Conservation (phyloP, 1,140 invertebrate genomes). For the Sinonovacula constricta region DNA sequence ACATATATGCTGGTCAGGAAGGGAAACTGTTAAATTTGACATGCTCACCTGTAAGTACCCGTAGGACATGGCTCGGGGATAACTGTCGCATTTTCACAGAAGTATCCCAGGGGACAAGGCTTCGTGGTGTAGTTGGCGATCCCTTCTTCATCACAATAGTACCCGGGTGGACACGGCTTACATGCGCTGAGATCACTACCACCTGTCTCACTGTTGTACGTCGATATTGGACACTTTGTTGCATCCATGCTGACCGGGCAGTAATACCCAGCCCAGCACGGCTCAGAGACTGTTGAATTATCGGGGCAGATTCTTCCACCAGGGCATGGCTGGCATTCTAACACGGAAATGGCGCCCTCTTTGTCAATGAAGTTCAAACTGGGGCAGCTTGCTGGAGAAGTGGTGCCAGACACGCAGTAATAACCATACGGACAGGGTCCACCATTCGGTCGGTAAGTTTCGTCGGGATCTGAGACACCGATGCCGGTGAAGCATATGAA, state of each 20-base stretch:
- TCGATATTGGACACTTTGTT: constrained; percentile 62
- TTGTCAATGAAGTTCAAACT: constrained; percentile 67
- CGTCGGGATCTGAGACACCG: constrained; percentile 63
- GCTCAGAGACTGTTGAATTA: constrained; percentile 67
- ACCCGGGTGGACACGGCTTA: constrained; percentile 70
- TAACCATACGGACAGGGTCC: constrained; percentile 73
- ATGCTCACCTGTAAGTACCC: constrained; percentile 73
- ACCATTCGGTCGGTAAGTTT: constrained; percentile 56
- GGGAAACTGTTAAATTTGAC: too few relatives aligned
- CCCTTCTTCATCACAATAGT: constrained; percentile 68
- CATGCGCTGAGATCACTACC: constrained; percentile 67
- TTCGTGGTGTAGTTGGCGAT: constrained; percentile 68
- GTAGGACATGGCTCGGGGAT: constrained; percentile 65
- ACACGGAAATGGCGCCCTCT: constrained; percentile 64
- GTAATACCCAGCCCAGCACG: constrained; percentile 71
- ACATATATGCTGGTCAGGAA: neutral
- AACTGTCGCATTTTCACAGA: constrained; percentile 69
- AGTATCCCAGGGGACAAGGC: constrained; percentile 72
- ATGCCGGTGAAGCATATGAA: constrained; percentile 66
- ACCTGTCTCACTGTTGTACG: constrained; percentile 70
- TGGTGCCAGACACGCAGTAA: constrained; percentile 71
- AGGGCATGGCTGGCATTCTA: constrained; percentile 72
- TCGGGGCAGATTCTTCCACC: constrained; percentile 72
- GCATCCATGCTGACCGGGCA: constrained; percentile 55
- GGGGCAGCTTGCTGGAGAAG: constrained; percentile 60